These are phyloP conservation scores for Galaxias olidus DNA, from an alignment of 2,797 vertebrate species.

Conservation along the genomic window DNA sequence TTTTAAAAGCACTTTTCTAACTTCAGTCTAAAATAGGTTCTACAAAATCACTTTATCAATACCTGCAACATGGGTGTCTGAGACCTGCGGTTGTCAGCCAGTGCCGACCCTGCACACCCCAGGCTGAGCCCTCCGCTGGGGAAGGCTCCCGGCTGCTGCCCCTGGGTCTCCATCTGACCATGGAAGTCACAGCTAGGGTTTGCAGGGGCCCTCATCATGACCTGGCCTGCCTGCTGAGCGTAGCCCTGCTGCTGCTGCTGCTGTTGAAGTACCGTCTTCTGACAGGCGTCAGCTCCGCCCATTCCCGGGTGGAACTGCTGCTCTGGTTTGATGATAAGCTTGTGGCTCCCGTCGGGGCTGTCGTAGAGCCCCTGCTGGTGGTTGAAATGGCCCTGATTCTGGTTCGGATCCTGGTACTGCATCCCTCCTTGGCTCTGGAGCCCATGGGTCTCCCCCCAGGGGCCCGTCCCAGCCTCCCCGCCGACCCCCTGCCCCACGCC, in stretches of 20 bases:
- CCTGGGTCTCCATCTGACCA: conserved; percentile 56
- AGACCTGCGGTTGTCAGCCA: conserved; percentile 72
- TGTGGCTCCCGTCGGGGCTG: conserved; percentile 73
- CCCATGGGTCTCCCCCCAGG: conserved; percentile 76
- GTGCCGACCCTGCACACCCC: conserved; percentile 65
- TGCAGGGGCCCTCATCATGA: conserved; percentile 62
- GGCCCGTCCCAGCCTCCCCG: conserved; percentile 18
- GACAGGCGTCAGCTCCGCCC: conserved; percentile 79
- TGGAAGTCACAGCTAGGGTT: conserved; percentile 74
- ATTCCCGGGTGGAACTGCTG: conserved; percentile 81
- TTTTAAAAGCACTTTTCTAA: too few species aligned
- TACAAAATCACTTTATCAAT: too few species aligned
- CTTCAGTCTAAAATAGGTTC: too few species aligned
- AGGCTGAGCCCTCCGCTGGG: conserved; percentile 66
- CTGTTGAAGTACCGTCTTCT: conserved; percentile 74
- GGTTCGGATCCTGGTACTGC: conserved; percentile 61
- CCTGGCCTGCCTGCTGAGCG: conserved; percentile 56
- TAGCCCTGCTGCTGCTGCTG: conserved; percentile 55
- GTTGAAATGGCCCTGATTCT: conserved; percentile 65
- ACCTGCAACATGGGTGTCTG: conserved; percentile 85
- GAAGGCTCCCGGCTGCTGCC: conserved; percentile 65
- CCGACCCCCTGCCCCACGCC: conserved; percentile 58
- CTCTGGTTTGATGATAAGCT: conserved; percentile 90
- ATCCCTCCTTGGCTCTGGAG: conserved; percentile 60
- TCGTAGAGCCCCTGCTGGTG: conserved; percentile 74